These are phyloP conservation scores for Melitaea cinxia DNA, from an alignment of 1,140 invertebrate genomes.

Conservation along the genomic window DNA sequence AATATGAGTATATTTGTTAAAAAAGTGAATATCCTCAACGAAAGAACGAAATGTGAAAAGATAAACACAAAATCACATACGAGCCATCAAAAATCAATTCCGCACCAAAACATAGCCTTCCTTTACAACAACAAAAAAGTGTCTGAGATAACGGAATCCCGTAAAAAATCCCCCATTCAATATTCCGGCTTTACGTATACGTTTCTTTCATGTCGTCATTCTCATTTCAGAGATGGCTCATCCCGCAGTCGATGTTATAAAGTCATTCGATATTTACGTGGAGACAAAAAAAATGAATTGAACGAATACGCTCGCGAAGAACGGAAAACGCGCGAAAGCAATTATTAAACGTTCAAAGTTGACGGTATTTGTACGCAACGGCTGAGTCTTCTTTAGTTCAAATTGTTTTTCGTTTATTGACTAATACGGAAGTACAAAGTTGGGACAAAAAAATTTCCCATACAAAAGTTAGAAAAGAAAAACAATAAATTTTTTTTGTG, in stretches of 20 bases:
- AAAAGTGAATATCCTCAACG: too few species aligned
- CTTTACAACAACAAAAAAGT: slow-evolving; percentile 1
- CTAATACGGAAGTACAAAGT: too few species aligned
- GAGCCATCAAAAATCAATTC: neutral
- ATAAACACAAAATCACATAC: too few species aligned
- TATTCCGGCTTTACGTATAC: slow-evolving; percentile 21
- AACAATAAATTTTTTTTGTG: too few species aligned
- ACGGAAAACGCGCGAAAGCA: slow-evolving; percentile 11
- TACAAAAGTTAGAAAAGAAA: too few species aligned
- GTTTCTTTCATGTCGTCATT: slow-evolving; percentile 13
- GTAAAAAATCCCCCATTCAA: slow-evolving; percentile 21
- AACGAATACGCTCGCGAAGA: neutral
- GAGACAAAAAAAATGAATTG: slow-evolving; percentile 14
- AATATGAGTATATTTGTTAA: too few species aligned
- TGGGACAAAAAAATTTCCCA: too few species aligned
- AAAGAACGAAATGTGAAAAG: too few species aligned
- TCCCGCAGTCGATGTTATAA: slow-evolving; percentile 17
- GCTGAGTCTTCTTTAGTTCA: neutral
- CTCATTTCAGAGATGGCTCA: slow-evolving; percentile 26
- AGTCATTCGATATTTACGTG: slow-evolving; percentile 17
- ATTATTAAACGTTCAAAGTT: slow-evolving; percentile 18
- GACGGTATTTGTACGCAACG: slow-evolving; percentile 3
- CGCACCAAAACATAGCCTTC: neutral
- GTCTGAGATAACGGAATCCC: slow-evolving; percentile 13
- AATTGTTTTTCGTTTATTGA: neutral